Base-by-base conservation (phyloP, 1,140 invertebrate genomes). In the Drosophila nikananu region DNA sequence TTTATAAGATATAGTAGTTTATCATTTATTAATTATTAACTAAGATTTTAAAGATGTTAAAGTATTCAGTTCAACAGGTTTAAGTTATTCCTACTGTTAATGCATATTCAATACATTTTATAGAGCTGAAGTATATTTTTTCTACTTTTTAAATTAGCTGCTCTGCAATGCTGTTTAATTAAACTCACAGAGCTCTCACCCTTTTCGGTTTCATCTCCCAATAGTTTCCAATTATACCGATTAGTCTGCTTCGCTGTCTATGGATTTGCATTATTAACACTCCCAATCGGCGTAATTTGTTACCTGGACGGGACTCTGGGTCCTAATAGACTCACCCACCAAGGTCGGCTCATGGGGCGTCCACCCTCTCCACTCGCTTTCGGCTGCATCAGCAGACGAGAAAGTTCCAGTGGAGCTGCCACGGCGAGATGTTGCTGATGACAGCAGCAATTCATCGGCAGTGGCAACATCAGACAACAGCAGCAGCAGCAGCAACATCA, bases 381-480 rank as follows among this genome's bases (percentile, higher is more conserved):
- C 19, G 44, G 64, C 65, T 78, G 52, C 67, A 60, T 58, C 68
- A 70, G 65, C 62, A 78, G 48, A 55, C 41, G 58, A 49, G 67
- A 68, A 76, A 78, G 71, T 71, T 72, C 42, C 48, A 54, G 39
- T 32, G 46, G 64, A 44, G 39, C 58, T 61, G 52, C 27, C 59
- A 44, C 79, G 27, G 44, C 64, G 55, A 71, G 78, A 76, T 87
- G 62, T 77, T 77, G 80, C 80, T 87, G 83, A 89, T 80, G 81
- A 77, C 81, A 70, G 81, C 83, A 83, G 81, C 83, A 87, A 86
- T 75, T 65, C 76, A 81, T 55, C 58, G 48, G 79, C 64, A 66
- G 51, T 64, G 59, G 51, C 65, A 75, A 30, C 80, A 74, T 30
- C 67, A 71, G 23, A 57, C 51, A 66, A 32, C 72, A 62, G 42